Conservation (phyloP, 2,888 invertebrate genomes). For the Cremastobaeus sp. region DNA sequence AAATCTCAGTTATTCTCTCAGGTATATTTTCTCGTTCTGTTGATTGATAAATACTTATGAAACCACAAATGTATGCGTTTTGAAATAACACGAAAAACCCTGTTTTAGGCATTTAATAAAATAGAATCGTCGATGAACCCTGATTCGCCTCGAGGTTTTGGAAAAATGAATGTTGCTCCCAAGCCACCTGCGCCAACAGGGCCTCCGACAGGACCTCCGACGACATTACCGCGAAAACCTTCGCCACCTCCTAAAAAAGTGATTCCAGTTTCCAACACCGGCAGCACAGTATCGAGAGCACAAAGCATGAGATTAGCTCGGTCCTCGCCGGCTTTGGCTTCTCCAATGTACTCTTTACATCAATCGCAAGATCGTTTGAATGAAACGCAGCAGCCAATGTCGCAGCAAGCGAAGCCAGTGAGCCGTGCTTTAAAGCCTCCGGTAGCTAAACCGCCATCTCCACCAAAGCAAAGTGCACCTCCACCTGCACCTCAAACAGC, state of each 20-base stretch:
- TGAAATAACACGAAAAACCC: too few relatives aligned
- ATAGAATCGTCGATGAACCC: constrained; percentile 66
- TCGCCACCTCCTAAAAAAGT: constrained; percentile 85
- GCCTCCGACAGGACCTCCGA: constrained; percentile 74
- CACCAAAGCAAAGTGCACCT: constrained; percentile 78
- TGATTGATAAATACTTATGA: too few relatives aligned
- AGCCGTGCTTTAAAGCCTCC: constrained; percentile 81
- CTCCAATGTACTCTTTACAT: constrained; percentile 79
- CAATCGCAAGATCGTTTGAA: constrained; percentile 80
- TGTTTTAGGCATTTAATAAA: constrained; percentile 36
- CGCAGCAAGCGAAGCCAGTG: constrained; percentile 74
- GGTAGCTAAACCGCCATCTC: constrained; percentile 81
- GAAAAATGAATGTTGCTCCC: constrained; percentile 91
- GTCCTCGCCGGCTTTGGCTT: constrained; percentile 81
- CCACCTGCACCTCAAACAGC: constrained; percentile 80
- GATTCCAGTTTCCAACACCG: constrained; percentile 77
- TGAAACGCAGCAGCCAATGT: constrained; percentile 65
- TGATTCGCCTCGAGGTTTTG: constrained; percentile 75
- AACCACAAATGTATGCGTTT: too few relatives aligned
- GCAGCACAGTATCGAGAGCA: constrained; percentile 81
- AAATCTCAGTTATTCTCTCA: too few relatives aligned
- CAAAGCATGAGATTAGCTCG: constrained; percentile 92
- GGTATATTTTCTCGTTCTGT: too few relatives aligned
- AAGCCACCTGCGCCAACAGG: constrained; percentile 87
- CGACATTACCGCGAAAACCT: constrained; percentile 78